Evolutionary conservation across 1,140 invertebrate genomes (phyloP), one percentile per base, ranked within the genome.

Genomic region (Conopomorpha cramerella): DNA sequence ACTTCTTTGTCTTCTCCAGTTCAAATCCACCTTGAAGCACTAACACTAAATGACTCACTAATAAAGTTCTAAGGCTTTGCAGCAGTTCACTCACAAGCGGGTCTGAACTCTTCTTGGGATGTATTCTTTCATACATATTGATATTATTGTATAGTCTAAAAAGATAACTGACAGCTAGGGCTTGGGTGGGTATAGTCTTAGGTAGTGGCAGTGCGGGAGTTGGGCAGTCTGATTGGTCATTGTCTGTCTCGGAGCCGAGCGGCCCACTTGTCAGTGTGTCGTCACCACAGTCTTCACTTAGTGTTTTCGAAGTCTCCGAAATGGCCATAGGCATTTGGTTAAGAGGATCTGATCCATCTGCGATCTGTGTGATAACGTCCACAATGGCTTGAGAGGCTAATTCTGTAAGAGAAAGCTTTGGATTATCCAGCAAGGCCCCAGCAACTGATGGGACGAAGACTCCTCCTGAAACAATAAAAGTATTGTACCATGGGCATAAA

Each of bases 111-210:
- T 77, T 81, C 79, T 91, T 93, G 12, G 90, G 87, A 58, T 88
- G 78, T 60, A 86, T 86, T 46, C 83, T 78, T 56, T 88, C 86
- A 51, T 90, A 86, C 1, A 83, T 46, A 27, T 81, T 81, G 6
- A 87, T 82, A 46, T 85, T 81, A n/a, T 81, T 80, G 57, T 88
- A 89, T 41, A 83, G 86, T 46, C 86, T 82, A 46, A 87, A 61
- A 38, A 79, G 64, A 58, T 87, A 89, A 36, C 72, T 67, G 30
- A 88, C 66, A 45, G 81, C 51, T 45, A 74, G 46, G 23, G 67
- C 58, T 59, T 79, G 63, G 36, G 77, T 57, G 1, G 70, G 58
- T 30, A 61, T 58, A 14, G 64, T 61, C 53, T 70, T 64, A 8
- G 55, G 51, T 25, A 64, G 47, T 3, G 65, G 65, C 36, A 74